Evolutionary conservation across 2,888 invertebrate genomes (phyloP).

Genomic region (Bombyx huttoni): DNA sequence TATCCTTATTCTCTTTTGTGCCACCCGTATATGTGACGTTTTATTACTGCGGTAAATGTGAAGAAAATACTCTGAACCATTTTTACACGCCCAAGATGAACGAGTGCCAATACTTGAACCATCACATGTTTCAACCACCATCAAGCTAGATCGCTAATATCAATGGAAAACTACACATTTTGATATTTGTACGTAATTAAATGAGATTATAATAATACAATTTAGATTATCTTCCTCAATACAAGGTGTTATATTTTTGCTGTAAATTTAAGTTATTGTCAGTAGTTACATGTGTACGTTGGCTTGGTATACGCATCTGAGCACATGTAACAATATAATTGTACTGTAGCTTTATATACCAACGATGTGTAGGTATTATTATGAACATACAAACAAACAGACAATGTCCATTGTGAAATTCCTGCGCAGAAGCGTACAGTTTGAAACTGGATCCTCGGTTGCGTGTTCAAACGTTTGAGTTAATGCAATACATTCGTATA

Average conservation of each 20-base stretch:
- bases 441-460: slow-evolving; percentile 39
- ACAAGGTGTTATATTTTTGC: no score
- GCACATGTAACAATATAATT: no score
- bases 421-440: slow-evolving; percentile 24
- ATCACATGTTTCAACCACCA: slow-evolving; percentile 12
- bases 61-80: slow-evolving; percentile 35
- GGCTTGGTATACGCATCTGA: no score
- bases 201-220: no score
- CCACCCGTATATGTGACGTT: slow-evolving; percentile 43
- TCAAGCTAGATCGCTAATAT: not conserved
- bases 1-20: slow-evolving; percentile 33
- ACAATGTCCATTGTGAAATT: slow-evolving; percentile 59
- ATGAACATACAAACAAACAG: slow-evolving; percentile 32
- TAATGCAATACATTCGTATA: not conserved
- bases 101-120: slow-evolving; percentile 8
- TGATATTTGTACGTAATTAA: no score
- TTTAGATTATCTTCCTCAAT: no score
- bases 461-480: slow-evolving; percentile 3
- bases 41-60: slow-evolving; percentile 24
- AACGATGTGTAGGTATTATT: slow-evolving; percentile 35
- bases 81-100: slow-evolving; percentile 22
- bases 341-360: no score
- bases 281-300: no score
- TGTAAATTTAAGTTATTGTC: no score
- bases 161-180: no score